These are phyloP conservation scores for Ericerus pela DNA, from an alignment of 1,140 invertebrate genomes.

Conservation along the genomic window DNA sequence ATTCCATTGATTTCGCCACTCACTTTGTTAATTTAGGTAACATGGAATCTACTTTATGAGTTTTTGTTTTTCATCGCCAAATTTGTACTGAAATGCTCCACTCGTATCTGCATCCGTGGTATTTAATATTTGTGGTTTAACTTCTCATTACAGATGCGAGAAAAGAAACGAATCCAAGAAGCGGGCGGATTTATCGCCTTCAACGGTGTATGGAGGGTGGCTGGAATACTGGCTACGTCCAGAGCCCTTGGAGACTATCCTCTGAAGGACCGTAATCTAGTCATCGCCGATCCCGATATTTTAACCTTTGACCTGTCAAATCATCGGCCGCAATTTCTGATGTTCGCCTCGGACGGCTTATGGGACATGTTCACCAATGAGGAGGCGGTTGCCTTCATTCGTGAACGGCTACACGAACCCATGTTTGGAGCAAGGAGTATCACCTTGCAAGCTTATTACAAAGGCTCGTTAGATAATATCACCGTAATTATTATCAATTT, in stretches of 20 bases:
- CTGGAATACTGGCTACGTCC: slow-evolving; percentile 88
- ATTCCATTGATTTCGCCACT: too few relatives aligned
- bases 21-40: too few relatives aligned
- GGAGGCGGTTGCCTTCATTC: slow-evolving; percentile 77
- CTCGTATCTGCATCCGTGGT: too few relatives aligned
- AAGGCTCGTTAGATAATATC: slow-evolving; percentile 89
- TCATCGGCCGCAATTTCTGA: slow-evolving; percentile 72
- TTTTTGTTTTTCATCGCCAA: too few relatives aligned
- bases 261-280: slow-evolving; percentile 79
- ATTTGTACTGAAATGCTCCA: too few relatives aligned
- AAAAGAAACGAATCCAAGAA: slow-evolving; percentile 73
- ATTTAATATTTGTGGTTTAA: too few relatives aligned
- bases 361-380: slow-evolving; percentile 94
- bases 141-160: slow-evolving; percentile 51
- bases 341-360: slow-evolving; percentile 85
- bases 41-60: too few relatives aligned
- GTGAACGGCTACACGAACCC: slow-evolving; percentile 63
- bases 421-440: slow-evolving; percentile 80
- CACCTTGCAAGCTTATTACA: slow-evolving; percentile 74
- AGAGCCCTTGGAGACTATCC: slow-evolving; percentile 88
- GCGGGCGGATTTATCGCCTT: slow-evolving; percentile 87
- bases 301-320: slow-evolving; percentile 77
- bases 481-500: slow-evolving; percentile 85
- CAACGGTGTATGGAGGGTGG: slow-evolving; percentile 91
- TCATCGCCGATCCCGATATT: slow-evolving; percentile 91